phyloP scores from a whole-genome alignment of 2,113 vertebrate genomes.

The Mustela lutreola region DNA sequence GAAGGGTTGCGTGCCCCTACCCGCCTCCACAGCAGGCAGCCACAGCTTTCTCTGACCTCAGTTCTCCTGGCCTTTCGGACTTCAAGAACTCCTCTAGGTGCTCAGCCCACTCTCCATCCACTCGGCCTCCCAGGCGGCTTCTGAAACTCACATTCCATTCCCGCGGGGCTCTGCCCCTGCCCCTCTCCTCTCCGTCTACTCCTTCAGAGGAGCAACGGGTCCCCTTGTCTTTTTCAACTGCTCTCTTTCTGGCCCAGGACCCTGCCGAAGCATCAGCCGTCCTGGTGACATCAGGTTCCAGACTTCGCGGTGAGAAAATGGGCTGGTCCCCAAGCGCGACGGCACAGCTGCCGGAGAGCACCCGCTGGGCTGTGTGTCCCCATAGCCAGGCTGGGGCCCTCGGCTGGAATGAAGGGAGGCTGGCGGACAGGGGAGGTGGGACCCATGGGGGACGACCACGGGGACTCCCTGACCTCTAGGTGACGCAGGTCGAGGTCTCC shows the following conservation, averaged over 20 bases:
- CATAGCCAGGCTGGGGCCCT: not conserved
- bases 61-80: not conserved
- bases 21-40: too few relatives aligned
- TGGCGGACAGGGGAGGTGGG: not conserved
- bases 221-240: not conserved
- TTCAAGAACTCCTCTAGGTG: not conserved
- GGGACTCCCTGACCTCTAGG: not conserved
- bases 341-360: not conserved
- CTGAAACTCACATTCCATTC: not conserved
- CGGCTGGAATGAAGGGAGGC: not conserved
- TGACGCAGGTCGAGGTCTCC: not conserved
- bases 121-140: too few relatives aligned
- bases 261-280: accelerated
- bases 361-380: accelerated
- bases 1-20: not conserved
- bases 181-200: not conserved
- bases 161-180: not conserved
- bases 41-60: not conserved
- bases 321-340: accelerated
- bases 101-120: not conserved
- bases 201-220: not conserved
- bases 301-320: accelerated
- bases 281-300: not conserved
- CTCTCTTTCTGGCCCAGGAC: not conserved
- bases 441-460: accelerated